phyloP scores from a whole-genome alignment of 2,113 vertebrate species.

The Tragelaphus scriptus region DNA sequence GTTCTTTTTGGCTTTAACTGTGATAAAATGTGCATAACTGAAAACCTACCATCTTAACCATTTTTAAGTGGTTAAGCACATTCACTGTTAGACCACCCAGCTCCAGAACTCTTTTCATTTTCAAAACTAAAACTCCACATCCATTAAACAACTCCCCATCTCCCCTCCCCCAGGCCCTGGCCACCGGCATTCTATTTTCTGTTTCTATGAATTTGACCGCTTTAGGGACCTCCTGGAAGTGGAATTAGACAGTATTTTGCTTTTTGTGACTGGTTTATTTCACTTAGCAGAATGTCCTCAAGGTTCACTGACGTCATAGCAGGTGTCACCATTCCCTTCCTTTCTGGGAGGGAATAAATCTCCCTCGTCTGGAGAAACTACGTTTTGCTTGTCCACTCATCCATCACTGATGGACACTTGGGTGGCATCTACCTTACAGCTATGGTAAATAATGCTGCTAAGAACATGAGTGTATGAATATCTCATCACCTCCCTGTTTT shows the following conservation, averaged over 20 bases:
- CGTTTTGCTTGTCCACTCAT: background rate
- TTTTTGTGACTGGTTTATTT: background rate
- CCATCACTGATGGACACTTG: background rate
- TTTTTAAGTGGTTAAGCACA: background rate
- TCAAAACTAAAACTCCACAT: background rate
- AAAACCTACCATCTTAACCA: background rate
- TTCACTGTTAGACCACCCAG: fast-evolving
- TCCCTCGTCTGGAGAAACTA: fast-evolving
- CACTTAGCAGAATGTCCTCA: background rate
- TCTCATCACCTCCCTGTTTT: background rate
- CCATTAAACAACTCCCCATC: fast-evolving
- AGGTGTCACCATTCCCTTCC: background rate
- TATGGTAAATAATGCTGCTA: fast-evolving
- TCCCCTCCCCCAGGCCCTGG: too few species aligned
- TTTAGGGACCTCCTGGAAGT: background rate
- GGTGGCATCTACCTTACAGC: background rate
- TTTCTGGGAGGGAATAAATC: background rate
- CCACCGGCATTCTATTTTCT: fast-evolving
- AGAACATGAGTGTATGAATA: fast-evolving
- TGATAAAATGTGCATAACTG: background rate
- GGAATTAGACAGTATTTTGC: background rate
- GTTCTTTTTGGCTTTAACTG: background rate
- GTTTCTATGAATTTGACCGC: background rate
- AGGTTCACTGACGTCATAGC: background rate
- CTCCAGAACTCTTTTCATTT: background rate